Conservation (phyloP, 2,888 invertebrate genomes). For the Drosophila diplacantha region DNA sequence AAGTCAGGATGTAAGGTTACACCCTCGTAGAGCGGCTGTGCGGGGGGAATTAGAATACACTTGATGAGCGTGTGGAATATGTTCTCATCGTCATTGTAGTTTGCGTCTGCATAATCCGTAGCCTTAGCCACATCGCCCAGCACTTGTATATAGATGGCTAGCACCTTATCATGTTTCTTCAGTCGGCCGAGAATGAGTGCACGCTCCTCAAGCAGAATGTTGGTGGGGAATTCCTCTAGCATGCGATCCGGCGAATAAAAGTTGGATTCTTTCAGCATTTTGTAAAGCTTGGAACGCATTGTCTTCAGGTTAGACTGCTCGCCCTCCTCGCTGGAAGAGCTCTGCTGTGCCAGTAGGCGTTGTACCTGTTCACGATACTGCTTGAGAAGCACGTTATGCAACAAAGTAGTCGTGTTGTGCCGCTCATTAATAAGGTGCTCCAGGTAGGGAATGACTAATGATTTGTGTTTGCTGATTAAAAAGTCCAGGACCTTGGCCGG, state of each 20-base stretch:
- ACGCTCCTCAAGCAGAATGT: slow-evolving; percentile 92
- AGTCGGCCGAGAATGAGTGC: slow-evolving; percentile 95
- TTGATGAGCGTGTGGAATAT: slow-evolving; percentile 75
- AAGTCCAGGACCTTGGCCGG: slow-evolving; percentile 93
- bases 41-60: slow-evolving; percentile 79
- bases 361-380: slow-evolving; percentile 89
- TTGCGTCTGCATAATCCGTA: slow-evolving; percentile 88
- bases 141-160: slow-evolving; percentile 93
- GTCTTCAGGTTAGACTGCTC: slow-evolving; percentile 67
- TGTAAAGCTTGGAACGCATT: slow-evolving; percentile 81
- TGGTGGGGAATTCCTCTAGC: slow-evolving; percentile 89
- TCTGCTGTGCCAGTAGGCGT: slow-evolving; percentile 69
- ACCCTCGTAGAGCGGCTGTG: slow-evolving; percentile 74
- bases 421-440: slow-evolving; percentile 95
- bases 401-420: slow-evolving; percentile 89
- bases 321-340: slow-evolving; percentile 36
- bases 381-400: slow-evolving; percentile 94
- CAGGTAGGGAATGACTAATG: slow-evolving; percentile 92
- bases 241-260: slow-evolving; percentile 92
- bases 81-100: slow-evolving; percentile 79
- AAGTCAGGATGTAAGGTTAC: slow-evolving; percentile 81
- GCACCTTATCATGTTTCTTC: slow-evolving; percentile 93
- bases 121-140: slow-evolving; percentile 91
- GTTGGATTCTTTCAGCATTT: slow-evolving; percentile 88
- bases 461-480: slow-evolving; percentile 87